Percentiles rank a stretch among this genome's conserved stretches.
These are phyloP conservation scores for Phenganax marumi DNA, from an alignment of 92 coral and sea anemone genomes.

Conservation along the genomic window DNA sequence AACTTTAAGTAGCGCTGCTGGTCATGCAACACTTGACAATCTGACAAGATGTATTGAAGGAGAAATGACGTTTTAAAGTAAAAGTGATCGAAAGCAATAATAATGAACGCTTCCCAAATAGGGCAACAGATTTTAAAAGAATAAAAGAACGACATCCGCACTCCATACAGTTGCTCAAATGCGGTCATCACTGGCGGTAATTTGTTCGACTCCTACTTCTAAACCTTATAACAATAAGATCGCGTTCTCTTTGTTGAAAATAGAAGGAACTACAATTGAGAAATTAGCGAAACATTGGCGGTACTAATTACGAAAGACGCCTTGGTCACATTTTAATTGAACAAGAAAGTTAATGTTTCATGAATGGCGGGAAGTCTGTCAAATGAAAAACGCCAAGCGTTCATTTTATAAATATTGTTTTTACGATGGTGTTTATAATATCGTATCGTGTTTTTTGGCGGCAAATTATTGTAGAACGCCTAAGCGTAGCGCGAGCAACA, in stretches of 20 bases:
- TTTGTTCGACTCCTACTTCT: neutral
- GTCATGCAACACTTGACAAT: too few species aligned
- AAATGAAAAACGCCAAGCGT: conserved; percentile 27
- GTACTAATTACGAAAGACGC: conserved; percentile 32
- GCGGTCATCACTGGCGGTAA: neutral
- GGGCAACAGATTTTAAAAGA: too few species aligned
- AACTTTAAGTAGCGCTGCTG: too few species aligned
- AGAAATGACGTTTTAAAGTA: too few species aligned
- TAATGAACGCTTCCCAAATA: too few species aligned
- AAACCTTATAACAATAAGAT: neutral
- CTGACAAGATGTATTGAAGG: too few species aligned
- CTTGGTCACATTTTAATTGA: conserved; percentile 26
- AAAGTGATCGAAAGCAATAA: too few species aligned
- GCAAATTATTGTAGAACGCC: neutral
- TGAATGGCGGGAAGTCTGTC: conserved; percentile 22
- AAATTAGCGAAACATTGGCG: conserved; percentile 11
- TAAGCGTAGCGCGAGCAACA: neutral
- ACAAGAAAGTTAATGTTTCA: conserved; percentile 22
- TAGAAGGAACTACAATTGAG: neutral
- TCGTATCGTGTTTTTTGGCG: conserved; percentile 32
- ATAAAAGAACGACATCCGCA: too few species aligned
- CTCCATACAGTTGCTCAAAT: neutral
- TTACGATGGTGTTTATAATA: conserved; percentile 13
- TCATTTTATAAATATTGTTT: conserved; percentile 40
- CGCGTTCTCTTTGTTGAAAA: neutral